Evolutionary conservation across 2,113 vertebrate genomes (phyloP).

Genomic region (Hippocampus guttulatus): DNA sequence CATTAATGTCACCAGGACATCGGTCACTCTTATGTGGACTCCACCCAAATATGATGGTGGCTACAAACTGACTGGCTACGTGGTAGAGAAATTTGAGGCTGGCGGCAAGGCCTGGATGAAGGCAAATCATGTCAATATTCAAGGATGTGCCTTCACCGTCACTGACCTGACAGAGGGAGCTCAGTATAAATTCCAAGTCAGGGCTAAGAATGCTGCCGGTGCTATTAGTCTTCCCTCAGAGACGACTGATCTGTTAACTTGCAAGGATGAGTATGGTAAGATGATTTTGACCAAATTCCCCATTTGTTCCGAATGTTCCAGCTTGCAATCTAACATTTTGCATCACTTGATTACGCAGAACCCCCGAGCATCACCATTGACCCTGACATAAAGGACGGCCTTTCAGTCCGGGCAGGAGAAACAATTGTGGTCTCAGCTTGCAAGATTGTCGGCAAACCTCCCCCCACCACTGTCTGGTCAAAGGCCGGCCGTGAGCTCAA

Average conservation of each 20-base stretch:
- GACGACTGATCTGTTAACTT: conserved; percentile 82
- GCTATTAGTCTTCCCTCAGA: conserved; percentile 92
- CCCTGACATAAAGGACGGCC: conserved; percentile 88
- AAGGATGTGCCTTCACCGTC: conserved; percentile 90
- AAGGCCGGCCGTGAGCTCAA: conserved; percentile 93
- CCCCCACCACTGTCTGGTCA: conserved; percentile 89
- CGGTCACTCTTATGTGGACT: conserved; percentile 94
- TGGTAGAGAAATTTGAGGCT: conserved; percentile 90
- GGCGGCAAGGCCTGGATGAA: conserved; percentile 90
- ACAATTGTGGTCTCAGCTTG: conserved; percentile 87
- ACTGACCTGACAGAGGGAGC: conserved; percentile 86
- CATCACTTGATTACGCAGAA: conserved; percentile 70
- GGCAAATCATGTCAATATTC: conserved; percentile 94
- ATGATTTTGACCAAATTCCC: neutral
- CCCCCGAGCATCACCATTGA: conserved; percentile 90
- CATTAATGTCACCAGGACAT: conserved; percentile 88
- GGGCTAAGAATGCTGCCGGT: conserved; percentile 93
- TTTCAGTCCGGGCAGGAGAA: conserved; percentile 89
- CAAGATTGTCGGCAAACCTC: conserved; percentile 92
- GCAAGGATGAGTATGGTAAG: conserved; percentile 97
- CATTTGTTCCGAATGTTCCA: neutral
- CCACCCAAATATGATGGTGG: conserved; percentile 95
- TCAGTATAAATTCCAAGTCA: conserved; percentile 92
- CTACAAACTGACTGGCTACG: conserved; percentile 91
- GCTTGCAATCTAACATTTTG: neutral